Base-by-base conservation (phyloP, 2,797 vertebrate genomes). In the Tolypeutes matacus region DNA sequence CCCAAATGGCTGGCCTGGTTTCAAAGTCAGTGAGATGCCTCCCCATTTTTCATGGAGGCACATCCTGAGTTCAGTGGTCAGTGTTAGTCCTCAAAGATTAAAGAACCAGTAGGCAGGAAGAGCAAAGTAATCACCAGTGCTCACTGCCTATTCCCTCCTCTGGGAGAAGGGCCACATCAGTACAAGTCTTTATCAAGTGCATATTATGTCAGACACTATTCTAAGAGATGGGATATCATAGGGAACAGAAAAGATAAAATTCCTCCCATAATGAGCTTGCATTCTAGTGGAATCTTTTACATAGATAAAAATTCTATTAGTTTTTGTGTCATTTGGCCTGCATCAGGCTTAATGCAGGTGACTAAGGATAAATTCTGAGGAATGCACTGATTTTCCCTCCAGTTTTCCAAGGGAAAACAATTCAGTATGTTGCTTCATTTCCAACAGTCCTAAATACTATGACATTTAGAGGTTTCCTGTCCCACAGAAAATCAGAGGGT, bases 1-100 rank as follows among this genome's bases (percentile, higher is more conserved):
- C 7, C 18, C 2, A 17, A 62, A 81, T 6, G 3, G 3, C 39
- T 27, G 56, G 4, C 5, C n/a, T 76, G 51, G 49, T 4, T 89
- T 78, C 60, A 49, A 18, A 53, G 5, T 29, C 2, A 2, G 11
- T 4, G 21, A 34, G 34, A 36, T 11, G 0, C 4, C 12, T 21
- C 10, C 25, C 4, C 5, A 10, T 70, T 65, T 60, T n/a, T 72
- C 46, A 73, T 2, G 9, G 34, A 21, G 8, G 5, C 7, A 29
- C 7, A 12, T 6, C 10, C 53, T 13, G 51, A 85, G 5, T 64
- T 84, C 72, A 70, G 29, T 31, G 29, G 60, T 18, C 31, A 25
- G 10, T 21, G 6, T 5, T 0, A 0, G 8, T 39, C 27, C 2
- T 49, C 18, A 60, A 1, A 72, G 75, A 46, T 5, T 5, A 42